A percentile compares a stretch with the other conserved stretches of the same genome.
phyloP scores from a whole-genome alignment of 1,140 invertebrate genomes.

The Lepidurus couesii region DNA sequence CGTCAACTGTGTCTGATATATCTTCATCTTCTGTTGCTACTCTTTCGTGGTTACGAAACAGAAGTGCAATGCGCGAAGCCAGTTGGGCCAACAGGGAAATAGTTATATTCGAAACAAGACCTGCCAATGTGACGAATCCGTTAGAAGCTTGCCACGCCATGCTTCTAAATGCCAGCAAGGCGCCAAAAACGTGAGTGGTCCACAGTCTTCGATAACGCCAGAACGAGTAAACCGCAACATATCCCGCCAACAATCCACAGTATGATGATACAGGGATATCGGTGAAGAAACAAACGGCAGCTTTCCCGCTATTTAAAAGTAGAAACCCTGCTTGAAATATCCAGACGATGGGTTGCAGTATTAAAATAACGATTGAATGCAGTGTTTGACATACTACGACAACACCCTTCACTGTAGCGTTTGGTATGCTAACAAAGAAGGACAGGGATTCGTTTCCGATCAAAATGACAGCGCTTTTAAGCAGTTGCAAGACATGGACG shows the following conservation, averaged over 20 bases:
- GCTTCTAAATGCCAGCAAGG: background rate
- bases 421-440: background rate
- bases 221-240: background rate
- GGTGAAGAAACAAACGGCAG: background rate
- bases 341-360: background rate
- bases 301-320: background rate
- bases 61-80: background rate
- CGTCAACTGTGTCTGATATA: background rate
- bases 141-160: background rate
- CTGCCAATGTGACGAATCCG: background rate
- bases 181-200: background rate
- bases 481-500: background rate
- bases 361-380: background rate
- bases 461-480: background rate
- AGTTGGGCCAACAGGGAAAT: background rate
- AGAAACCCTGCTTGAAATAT: background rate
- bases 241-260: background rate
- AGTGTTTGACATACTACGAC: background rate
- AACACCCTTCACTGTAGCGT: background rate
- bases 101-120: background rate
- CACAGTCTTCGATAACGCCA: background rate
- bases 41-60: background rate
- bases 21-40: background rate
- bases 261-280: background rate
- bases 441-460: constrained; percentile 10